A percentile compares a stretch with the other conserved stretches of the same genome.
Evolutionary conservation across 2,797 vertebrate genomes (phyloP).

Genomic region (Emydoidea blandingii): DNA sequence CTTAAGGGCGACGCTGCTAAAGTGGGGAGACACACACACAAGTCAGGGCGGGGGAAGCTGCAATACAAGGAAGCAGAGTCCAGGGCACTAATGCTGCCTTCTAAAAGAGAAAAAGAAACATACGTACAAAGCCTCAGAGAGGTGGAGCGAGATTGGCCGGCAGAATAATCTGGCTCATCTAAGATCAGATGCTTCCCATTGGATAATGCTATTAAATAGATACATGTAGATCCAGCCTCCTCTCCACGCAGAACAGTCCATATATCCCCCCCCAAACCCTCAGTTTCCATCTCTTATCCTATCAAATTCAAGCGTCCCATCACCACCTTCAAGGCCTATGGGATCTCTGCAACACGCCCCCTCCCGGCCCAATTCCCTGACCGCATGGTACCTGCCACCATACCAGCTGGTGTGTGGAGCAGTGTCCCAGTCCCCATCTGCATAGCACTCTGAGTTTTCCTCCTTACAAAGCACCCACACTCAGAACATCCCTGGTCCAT

Average conservation of each 20-base stretch:
- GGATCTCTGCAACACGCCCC: neutral
- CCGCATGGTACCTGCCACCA: neutral
- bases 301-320: neutral
- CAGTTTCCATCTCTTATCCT: neutral
- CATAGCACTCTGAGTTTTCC: neutral
- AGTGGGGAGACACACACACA: neutral
- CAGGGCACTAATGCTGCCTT: rapidly evolving
- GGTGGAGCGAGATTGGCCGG: neutral
- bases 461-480: neutral
- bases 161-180: neutral
- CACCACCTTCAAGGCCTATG: neutral
- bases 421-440: neutral
- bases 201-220: neutral
- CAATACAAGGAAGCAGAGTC: neutral
- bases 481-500: neutral
- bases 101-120: rapidly evolving
- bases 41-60: rapidly evolving
- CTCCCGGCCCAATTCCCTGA: neutral
- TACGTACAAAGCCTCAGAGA: rapidly evolving
- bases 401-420: neutral
- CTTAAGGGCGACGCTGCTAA: constrained; percentile 78
- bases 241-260: neutral
- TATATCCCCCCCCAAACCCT: neutral
- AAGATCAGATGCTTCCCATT: neutral
- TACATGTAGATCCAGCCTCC: neutral